A percentile compares a stretch with the other conserved stretches of the same genome.
Conservation (phyloP, 2,888 invertebrate species). For the Galeruca laticollis region DNA sequence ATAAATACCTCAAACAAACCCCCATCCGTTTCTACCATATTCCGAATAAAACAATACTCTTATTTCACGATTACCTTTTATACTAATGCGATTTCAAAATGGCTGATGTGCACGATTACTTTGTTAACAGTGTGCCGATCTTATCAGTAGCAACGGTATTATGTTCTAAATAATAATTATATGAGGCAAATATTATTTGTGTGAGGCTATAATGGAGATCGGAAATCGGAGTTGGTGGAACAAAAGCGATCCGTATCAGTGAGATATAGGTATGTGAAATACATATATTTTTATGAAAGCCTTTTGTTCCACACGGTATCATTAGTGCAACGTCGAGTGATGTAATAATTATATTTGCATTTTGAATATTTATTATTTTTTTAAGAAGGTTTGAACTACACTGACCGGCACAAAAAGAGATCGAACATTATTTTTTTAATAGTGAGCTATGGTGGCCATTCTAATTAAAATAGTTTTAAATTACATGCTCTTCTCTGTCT, state of each 20-base stretch:
- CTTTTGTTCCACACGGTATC: neutral
- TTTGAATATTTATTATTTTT: too few species aligned
- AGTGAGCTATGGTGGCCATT: too few species aligned
- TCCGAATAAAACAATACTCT: slow-evolving; percentile 19
- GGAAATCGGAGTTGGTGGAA: neutral
- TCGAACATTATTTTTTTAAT: too few species aligned
- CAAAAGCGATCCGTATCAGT: slow-evolving; percentile 3
- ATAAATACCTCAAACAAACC: neutral
- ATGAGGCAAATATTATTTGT: slow-evolving; percentile 24
- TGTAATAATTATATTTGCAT: neutral
- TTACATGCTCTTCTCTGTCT: too few species aligned
- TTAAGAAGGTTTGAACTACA: too few species aligned
- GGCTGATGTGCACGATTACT: slow-evolving; percentile 42
- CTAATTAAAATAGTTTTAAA: too few species aligned
- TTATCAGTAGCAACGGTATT: slow-evolving; percentile 42
- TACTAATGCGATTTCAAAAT: slow-evolving; percentile 28
- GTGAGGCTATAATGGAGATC: neutral
- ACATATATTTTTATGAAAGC: neutral
- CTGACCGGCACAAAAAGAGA: too few species aligned
- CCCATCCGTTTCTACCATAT: neutral
- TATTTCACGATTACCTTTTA: slow-evolving; percentile 26
- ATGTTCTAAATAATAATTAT: slow-evolving; percentile 42
- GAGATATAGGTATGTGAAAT: neutral
- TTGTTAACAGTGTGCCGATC: slow-evolving; percentile 38
- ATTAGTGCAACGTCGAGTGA: neutral